Evolutionary conservation across 2,113 vertebrate genomes (phyloP).

Genomic region (Gymnarchus niloticus): DNA sequence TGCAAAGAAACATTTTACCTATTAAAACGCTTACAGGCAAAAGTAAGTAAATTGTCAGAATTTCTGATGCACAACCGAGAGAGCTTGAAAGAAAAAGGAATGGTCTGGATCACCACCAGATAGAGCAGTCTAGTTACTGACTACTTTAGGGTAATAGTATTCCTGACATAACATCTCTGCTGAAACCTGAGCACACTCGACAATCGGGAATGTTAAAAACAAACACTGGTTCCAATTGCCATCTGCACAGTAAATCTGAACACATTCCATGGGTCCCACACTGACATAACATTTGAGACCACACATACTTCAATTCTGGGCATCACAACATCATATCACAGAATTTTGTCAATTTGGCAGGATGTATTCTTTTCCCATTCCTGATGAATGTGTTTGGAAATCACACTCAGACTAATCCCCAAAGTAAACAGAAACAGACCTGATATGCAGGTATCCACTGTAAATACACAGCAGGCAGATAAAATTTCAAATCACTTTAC

Average conservation of each 20-base stretch:
- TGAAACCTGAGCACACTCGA: constrained; percentile 19
- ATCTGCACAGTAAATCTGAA: constrained; percentile 15
- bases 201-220: constrained; percentile 14
- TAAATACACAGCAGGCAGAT: not conserved
- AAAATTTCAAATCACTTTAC: constrained; percentile 1
- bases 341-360: not conserved
- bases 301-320: not conserved
- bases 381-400: not conserved
- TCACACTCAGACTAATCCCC: not conserved
- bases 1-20: too few relatives aligned
- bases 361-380: not conserved
- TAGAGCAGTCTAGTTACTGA: not conserved
- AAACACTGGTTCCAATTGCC: constrained; percentile 12
- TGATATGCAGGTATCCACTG: not conserved
- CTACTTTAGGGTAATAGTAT: not conserved
- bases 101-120: not conserved
- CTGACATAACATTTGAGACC: not conserved
- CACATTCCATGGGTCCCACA: not conserved
- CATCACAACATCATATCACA: not conserved
- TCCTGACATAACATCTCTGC: not conserved
- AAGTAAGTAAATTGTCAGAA: too few relatives aligned
- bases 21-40: too few relatives aligned
- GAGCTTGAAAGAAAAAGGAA: not conserved
- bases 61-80: not conserved
- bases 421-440: constrained; percentile 4